These are phyloP conservation scores for Psix sp. DNA, from an alignment of 1,140 invertebrate species.

Conservation along the genomic window DNA sequence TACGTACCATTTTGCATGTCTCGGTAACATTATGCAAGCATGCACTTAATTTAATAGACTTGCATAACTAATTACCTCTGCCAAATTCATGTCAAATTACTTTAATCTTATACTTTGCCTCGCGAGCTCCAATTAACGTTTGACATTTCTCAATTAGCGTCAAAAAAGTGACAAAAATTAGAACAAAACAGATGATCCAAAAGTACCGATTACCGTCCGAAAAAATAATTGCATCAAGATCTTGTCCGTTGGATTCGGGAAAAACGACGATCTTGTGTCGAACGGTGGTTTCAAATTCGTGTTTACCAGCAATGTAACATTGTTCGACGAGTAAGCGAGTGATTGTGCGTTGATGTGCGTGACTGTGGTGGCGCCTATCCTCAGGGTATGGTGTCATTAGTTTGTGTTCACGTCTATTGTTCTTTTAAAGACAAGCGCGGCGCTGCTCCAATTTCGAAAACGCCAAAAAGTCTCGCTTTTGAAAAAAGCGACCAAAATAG, in stretches of 20 bases:
- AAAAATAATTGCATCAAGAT: too few species aligned
- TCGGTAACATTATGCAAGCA: slow-evolving; percentile 1
- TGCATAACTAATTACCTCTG: slow-evolving; percentile 5
- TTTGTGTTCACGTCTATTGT: slow-evolving; percentile 78
- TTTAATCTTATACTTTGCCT: neutral
- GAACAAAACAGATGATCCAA: neutral
- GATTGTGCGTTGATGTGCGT: slow-evolving; percentile 73
- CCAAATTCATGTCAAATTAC: slow-evolving; percentile 5
- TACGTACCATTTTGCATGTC: neutral
- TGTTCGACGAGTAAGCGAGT: slow-evolving; percentile 74
- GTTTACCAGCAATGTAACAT: slow-evolving; percentile 78
- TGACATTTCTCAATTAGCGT: neutral
- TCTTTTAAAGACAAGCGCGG: slow-evolving; percentile 73
- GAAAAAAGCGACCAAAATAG: slow-evolving; percentile 10
- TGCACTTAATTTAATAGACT: slow-evolving; percentile 15
- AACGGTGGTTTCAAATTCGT: slow-evolving; percentile 74
- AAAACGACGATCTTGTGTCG: slow-evolving; percentile 26
- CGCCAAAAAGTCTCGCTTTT: slow-evolving; percentile 19
- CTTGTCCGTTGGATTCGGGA: slow-evolving; percentile 28
- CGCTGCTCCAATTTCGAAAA: slow-evolving; percentile 65
- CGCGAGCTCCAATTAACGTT: slow-evolving; percentile 1
- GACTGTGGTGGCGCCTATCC: slow-evolving; percentile 71
- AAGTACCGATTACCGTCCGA: neutral
- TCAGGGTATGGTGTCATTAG: slow-evolving; percentile 76
- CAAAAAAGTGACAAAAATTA: neutral